These are phyloP conservation scores for Aleiodes alternator DNA, from an alignment of 2,888 invertebrate species.

Conservation along the genomic window DNA sequence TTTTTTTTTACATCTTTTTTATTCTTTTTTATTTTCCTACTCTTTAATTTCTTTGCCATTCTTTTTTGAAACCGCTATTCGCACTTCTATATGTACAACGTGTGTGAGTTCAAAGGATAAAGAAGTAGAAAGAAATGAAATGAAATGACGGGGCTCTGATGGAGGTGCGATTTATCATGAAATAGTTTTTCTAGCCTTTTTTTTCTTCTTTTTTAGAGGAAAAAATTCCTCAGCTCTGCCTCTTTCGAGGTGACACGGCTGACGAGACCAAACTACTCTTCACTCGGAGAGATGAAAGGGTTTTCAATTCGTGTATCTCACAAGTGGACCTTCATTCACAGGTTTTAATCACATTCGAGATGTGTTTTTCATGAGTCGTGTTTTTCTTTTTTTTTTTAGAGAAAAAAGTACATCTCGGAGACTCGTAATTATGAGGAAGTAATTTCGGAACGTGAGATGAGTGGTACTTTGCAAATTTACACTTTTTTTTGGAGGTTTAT, in stretches of 20 bases:
- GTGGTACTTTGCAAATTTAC: too few relatives aligned
- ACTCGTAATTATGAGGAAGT: too few relatives aligned
- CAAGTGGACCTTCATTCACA: constrained; percentile 13
- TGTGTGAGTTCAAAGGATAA: constrained; percentile 5
- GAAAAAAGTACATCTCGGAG: too few relatives aligned
- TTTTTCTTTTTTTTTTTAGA: too few relatives aligned
- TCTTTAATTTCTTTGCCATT: constrained; percentile 13
- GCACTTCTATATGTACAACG: constrained; percentile 17
- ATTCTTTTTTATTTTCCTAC: constrained; percentile 38
- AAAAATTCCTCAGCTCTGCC: too few relatives aligned
- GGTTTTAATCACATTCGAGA: constrained; percentile 17
- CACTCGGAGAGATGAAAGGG: constrained; percentile 1
- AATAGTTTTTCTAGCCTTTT: background rate
- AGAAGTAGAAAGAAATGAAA: constrained; percentile 11
- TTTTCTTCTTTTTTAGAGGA: too few relatives aligned
- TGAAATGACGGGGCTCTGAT: constrained; percentile 14
- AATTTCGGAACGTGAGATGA: too few relatives aligned
- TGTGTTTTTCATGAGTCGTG: constrained; percentile 11
- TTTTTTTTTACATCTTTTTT: constrained; percentile 45
- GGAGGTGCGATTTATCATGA: constrained; percentile 36
- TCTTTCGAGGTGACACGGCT: constrained; percentile 7
- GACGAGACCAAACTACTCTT: background rate
- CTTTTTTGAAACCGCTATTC: constrained; percentile 8
- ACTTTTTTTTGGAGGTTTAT: too few relatives aligned
- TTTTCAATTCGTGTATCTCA: constrained; percentile 9